Evolutionary conservation across 2,113 vertebrate genomes (phyloP), one percentile per base, ranked within the genome.

Genomic region (Vidua macroura): DNA sequence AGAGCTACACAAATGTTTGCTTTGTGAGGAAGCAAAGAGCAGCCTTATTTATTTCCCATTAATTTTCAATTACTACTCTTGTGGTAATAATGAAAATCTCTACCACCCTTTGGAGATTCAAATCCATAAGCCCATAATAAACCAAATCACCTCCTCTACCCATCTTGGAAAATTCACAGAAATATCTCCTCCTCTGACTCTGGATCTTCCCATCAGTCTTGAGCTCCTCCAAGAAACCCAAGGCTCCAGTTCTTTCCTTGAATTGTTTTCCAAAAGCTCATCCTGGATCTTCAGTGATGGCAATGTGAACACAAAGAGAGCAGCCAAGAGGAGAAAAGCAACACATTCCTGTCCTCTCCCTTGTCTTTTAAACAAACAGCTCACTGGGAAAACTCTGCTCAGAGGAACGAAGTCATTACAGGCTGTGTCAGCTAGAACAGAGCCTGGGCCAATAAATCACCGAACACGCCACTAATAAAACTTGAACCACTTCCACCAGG

Each of bases 301-400:
- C 60, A 53, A 70, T 4, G 60, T 53, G 82, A 87, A 59, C 10
- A n/a, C 48, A 55, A 13, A 74, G 69, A 13, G 27, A 74, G 88
- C 74, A 78, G 87, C 90, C 92, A 94, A 74, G 81, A 84, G 58
- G 66, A 89, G 60, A 67, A 76, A 81, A 87, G 88, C 82, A 87
- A 83, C 82, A 88, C 63, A 81, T 74, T 84, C 69, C 94, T 91
- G 66, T 87, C 66, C 95, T 92, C 74, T 82, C 69, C 64, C 83
- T 92, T 81, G 21, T 60, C 23, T 43, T 90, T 55, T 55, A 88
- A 85, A 93, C 88, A 92, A 94, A 64, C 88, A 85, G 78, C 12
- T 0, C 33, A 7, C 23, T 10, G 60, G 87, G 81, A 74, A 80
- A 86, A 39, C 1, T 37, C 76, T n/a, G 52, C 16, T 51, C 48